Conservation (phyloP, 2,797 vertebrate species). For the Anguilla obscura region DNA sequence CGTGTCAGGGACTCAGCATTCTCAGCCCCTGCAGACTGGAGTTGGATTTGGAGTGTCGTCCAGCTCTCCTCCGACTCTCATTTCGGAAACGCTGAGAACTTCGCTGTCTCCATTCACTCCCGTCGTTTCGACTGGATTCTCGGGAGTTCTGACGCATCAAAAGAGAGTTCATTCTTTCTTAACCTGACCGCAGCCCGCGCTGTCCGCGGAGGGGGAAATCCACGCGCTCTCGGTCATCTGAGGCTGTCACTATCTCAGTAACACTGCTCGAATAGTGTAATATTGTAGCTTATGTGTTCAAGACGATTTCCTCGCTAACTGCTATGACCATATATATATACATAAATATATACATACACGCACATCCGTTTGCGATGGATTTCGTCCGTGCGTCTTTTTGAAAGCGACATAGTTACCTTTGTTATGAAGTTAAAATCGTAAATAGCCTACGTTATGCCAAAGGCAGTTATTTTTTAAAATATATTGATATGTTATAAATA, state of each 20-base stretch:
- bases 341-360: slow-evolving; percentile 36
- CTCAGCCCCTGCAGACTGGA: slow-evolving; percentile 59
- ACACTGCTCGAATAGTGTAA: slow-evolving; percentile 30
- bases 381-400: slow-evolving; percentile 32
- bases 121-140: slow-evolving; percentile 61
- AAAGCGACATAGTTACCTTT: slow-evolving; percentile 59
- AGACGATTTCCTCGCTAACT: slow-evolving; percentile 36
- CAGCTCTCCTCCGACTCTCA: slow-evolving; percentile 62
- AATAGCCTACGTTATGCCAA: slow-evolving; percentile 66
- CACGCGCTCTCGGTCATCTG: background rate
- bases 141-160: slow-evolving; percentile 67
- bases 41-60: slow-evolving; percentile 54
- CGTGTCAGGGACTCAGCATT: slow-evolving; percentile 68
- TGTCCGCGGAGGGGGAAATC: slow-evolving; percentile 32
- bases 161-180: slow-evolving; percentile 72
- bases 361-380: slow-evolving; percentile 48
- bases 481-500: slow-evolving; percentile 71
- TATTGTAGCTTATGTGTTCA: slow-evolving; percentile 45
- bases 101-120: slow-evolving; percentile 65
- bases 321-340: slow-evolving; percentile 45
- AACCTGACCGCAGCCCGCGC: slow-evolving; percentile 59
- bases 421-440: slow-evolving; percentile 60
- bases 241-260: background rate
- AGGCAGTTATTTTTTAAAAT: slow-evolving; percentile 54
- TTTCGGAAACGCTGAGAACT: slow-evolving; percentile 72